Percentiles rank a stretch among this genome's conserved stretches.
These are phyloP conservation scores for Pheosia gnoma DNA, from an alignment of 2,888 invertebrate genomes.

Conservation along the genomic window DNA sequence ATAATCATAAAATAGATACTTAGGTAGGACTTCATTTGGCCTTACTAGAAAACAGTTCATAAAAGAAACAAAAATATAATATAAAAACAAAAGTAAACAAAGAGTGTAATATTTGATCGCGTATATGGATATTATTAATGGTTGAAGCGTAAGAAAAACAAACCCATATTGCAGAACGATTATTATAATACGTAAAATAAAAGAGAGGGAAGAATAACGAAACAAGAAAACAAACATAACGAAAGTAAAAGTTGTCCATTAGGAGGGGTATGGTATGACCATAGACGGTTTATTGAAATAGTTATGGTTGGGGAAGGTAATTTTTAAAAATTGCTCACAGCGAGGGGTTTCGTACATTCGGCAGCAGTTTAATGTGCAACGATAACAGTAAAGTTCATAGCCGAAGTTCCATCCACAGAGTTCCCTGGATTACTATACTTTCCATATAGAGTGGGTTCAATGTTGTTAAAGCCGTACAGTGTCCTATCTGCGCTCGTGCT, in stretches of 20 bases:
- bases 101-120: conserved; percentile 9
- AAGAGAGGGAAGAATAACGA: conserved; percentile 53
- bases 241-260: conserved; percentile 77
- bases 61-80: neutral
- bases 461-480: conserved; percentile 70
- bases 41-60: neutral
- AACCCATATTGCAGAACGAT: conserved; percentile 49
- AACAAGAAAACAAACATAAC: conserved; percentile 66
- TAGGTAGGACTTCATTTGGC: neutral
- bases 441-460: conserved; percentile 71
- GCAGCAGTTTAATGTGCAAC: conserved; percentile 73
- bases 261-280: conserved; percentile 63
- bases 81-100: conserved; percentile 9
- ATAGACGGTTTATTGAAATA: conserved; percentile 80
- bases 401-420: conserved; percentile 71
- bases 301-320: conserved; percentile 71
- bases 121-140: conserved; percentile 36
- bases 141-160: conserved; percentile 46
- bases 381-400: conserved; percentile 82
- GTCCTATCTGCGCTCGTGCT: conserved; percentile 60
- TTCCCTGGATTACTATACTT: conserved; percentile 72
- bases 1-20: neutral
- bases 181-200: conserved; percentile 55
- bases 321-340: conserved; percentile 77
- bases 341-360: conserved; percentile 66